A percentile compares a stretch with the other conserved stretches of the same genome.
phyloP scores from a whole-genome alignment of 1,140 invertebrate species.

The Hermetia illucens region DNA sequence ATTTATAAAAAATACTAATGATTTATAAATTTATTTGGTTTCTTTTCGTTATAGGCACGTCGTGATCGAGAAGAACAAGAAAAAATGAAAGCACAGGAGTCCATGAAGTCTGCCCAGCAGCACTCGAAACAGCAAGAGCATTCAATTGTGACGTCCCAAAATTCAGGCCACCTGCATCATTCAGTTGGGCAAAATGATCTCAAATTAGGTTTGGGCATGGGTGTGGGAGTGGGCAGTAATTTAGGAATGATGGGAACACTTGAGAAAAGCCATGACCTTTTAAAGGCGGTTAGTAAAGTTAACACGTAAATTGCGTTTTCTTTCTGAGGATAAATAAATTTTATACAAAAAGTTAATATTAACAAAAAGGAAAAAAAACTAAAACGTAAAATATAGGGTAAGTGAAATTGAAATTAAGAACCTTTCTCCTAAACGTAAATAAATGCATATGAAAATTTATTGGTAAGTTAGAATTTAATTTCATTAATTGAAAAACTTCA shows the following conservation, averaged over 20 bases:
- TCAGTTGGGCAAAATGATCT: constrained; percentile 30
- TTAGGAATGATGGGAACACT: constrained; percentile 34
- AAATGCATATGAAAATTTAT: too few species aligned
- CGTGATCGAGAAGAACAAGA: constrained; percentile 82
- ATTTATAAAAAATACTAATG: neutral
- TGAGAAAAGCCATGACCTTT: constrained; percentile 40
- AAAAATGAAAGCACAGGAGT: constrained; percentile 77
- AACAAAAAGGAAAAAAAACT: neutral
- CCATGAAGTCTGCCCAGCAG: constrained; percentile 66
- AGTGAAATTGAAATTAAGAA: too few species aligned
- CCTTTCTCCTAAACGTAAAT: too few species aligned
- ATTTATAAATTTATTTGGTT: neutral
- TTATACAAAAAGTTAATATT: neutral
- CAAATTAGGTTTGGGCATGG: constrained; percentile 25
- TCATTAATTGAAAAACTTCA: too few species aligned
- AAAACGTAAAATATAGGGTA: too few species aligned
- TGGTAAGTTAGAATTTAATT: too few species aligned
- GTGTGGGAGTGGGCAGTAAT: constrained; percentile 20
- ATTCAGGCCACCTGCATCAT: constrained; percentile 27
- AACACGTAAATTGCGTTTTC: constrained; percentile 33
- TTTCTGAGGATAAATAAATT: neutral
- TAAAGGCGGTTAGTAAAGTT: constrained; percentile 43
- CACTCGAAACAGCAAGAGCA: constrained; percentile 34
- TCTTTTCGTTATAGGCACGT: constrained; percentile 35
- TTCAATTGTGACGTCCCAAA: constrained; percentile 36